phyloP scores from a whole-genome alignment of 2,797 vertebrate species.

The Eulemur coronatus region DNA sequence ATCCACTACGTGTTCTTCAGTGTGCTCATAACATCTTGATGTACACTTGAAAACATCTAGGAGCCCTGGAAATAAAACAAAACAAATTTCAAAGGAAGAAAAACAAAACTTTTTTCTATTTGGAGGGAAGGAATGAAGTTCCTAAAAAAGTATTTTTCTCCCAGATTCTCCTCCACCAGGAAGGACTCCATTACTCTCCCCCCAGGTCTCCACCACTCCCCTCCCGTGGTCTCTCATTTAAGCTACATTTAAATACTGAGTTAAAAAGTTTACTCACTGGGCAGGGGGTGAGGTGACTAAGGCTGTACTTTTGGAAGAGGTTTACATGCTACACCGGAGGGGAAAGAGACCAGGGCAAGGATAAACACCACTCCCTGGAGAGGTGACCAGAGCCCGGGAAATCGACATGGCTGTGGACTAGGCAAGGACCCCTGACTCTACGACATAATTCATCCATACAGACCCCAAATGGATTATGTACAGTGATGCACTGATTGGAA shows the following conservation, averaged over 20 bases:
- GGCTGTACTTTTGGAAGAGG: not conserved
- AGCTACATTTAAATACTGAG: not conserved
- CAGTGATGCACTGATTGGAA: not conserved
- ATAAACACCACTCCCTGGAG: not conserved
- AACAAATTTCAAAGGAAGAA: not conserved
- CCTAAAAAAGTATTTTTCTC: not conserved
- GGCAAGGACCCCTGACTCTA: not conserved
- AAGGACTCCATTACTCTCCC: too few species aligned
- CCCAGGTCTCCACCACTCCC: not conserved
- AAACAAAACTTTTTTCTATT: not conserved
- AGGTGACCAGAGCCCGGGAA: not conserved
- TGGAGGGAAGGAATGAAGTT: not conserved
- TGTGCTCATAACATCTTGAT: not conserved
- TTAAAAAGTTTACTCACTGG: not conserved
- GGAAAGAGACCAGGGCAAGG: not conserved
- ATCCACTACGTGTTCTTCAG: not conserved
- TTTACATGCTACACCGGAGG: not conserved
- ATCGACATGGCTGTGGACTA: not conserved
- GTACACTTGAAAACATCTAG: not conserved
- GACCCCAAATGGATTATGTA: not conserved
- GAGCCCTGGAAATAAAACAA: not conserved
- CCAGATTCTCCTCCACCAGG: not conserved
- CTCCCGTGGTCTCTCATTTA: rapidly evolving
- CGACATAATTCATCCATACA: not conserved
- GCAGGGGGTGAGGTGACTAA: not conserved